A percentile compares a stretch with the other conserved stretches of the same genome.
phyloP scores from a whole-genome alignment of 2,888 invertebrate species.

The Falcaria lacertinaria region DNA sequence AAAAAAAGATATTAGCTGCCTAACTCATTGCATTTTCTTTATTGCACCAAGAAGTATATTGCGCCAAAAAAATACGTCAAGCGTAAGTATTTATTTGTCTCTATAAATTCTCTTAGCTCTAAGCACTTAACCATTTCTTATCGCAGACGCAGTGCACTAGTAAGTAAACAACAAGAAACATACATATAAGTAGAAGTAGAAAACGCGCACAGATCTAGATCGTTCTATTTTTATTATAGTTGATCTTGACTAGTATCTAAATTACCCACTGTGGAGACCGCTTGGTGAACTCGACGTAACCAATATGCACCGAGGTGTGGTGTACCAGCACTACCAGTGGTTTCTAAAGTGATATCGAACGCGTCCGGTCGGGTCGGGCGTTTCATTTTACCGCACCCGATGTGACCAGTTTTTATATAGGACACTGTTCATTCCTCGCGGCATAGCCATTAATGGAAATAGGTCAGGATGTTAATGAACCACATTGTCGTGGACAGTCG shows the following conservation, averaged over 20 bases:
- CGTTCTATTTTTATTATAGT: conserved; percentile 43
- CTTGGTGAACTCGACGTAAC: conserved; percentile 41
- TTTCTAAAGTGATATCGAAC: conserved; percentile 61
- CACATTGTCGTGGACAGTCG: neutral
- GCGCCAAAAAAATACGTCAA: neutral
- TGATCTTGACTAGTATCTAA: conserved; percentile 33
- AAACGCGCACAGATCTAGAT: conserved; percentile 32
- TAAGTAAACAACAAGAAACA: neutral
- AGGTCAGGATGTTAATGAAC: neutral
- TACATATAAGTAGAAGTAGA: conserved; percentile 24
- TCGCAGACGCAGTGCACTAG: conserved; percentile 8
- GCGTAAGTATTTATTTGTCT: neutral
- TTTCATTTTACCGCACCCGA: conserved; percentile 40
- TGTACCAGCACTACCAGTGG: conserved; percentile 31
- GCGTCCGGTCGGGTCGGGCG: conserved; percentile 46
- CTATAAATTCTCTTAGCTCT: conserved; percentile 5
- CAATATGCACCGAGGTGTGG: conserved; percentile 51
- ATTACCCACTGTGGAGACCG: conserved; percentile 16
- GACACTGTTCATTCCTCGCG: conserved; percentile 13
- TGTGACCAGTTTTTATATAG: conserved; percentile 36
- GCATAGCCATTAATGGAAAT: neutral
- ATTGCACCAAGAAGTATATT: no score
- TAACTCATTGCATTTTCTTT: no score
- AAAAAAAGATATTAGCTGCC: no score
- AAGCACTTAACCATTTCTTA: conserved; percentile 13